Conservation (phyloP, 2,113 vertebrate species). For the Poeciliopsis occidentalis region DNA sequence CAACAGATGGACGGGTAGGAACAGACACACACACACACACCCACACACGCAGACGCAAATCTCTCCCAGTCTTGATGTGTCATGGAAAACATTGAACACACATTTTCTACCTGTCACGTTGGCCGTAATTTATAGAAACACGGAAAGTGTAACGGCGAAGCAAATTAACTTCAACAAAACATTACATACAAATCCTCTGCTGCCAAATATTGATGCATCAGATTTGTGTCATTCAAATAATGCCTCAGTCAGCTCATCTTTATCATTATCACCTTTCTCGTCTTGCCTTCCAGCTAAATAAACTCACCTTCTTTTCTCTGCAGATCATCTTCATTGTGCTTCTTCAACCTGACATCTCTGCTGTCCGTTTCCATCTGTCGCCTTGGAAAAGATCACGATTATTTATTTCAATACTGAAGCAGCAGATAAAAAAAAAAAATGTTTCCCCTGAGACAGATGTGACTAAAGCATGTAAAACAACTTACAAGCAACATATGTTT, state of each 20-base stretch:
- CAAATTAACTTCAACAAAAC: constrained; percentile 12
- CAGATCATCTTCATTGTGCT: too few species aligned
- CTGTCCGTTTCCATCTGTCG: too few species aligned
- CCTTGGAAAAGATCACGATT: too few species aligned
- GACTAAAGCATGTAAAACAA: too few species aligned
- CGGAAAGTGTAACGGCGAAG: background rate
- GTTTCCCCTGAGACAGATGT: too few species aligned
- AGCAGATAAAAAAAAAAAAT: too few species aligned
- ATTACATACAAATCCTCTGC: background rate
- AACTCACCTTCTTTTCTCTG: too few species aligned
- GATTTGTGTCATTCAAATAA: constrained; percentile 8
- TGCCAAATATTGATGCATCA: constrained; percentile 6
- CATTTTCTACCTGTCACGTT: constrained; percentile 15
- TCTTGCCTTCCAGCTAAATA: too few species aligned
- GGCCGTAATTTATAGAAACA: constrained; percentile 49
- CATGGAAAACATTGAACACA: constrained; percentile 21
- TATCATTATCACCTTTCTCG: too few species aligned
- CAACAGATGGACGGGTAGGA: constrained; percentile 74
- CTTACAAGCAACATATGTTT: too few species aligned
- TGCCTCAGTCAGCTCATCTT: constrained; percentile 4
- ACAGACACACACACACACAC: constrained; percentile 6
- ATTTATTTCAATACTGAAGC: too few species aligned
- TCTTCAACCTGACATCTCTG: too few species aligned
- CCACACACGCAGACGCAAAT: constrained; percentile 10
- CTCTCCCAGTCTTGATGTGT: constrained; percentile 32